Evolutionary conservation across 2,113 vertebrate species (phyloP).

Genomic region (Antechinus stuartii): DNA sequence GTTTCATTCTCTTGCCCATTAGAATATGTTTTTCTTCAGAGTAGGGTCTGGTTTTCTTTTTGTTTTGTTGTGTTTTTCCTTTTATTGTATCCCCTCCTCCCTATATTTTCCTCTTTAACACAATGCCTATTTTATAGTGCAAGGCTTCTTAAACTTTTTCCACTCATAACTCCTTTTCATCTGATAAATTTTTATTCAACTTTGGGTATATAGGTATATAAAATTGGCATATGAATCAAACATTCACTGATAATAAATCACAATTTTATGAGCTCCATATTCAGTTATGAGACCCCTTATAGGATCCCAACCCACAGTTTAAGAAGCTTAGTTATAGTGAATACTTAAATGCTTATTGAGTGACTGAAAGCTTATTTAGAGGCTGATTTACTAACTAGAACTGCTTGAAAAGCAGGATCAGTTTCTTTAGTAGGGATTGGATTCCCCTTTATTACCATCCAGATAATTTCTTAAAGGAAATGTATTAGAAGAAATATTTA

Average conservation of each 20-base stretch:
- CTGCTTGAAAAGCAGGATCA: not conserved
- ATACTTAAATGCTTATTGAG: not conserved
- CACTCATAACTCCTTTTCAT: too few species aligned
- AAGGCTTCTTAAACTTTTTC: too few species aligned
- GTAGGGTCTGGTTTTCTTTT: not conserved
- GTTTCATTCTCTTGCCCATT: not conserved
- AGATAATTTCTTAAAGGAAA: not conserved
- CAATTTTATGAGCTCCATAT: too few species aligned
- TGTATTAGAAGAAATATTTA: not conserved
- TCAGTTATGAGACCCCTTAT: too few species aligned
- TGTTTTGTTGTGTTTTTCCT: not conserved
- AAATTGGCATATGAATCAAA: too few species aligned
- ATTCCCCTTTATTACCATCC: not conserved
- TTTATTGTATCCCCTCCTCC: not conserved
- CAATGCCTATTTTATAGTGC: not conserved
- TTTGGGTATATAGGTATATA: too few species aligned
- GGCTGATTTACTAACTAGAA: not conserved
- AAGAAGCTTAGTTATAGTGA: not conserved
- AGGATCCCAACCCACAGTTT: too few species aligned
- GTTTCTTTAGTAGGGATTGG: not conserved
- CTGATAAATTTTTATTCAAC: too few species aligned
- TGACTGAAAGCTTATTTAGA: not conserved
- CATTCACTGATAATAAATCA: too few species aligned
- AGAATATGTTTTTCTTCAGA: not conserved
- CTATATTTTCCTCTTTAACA: not conserved